Conservation (phyloP, 1,140 invertebrate species). For the Drosophila sp. region DNA sequence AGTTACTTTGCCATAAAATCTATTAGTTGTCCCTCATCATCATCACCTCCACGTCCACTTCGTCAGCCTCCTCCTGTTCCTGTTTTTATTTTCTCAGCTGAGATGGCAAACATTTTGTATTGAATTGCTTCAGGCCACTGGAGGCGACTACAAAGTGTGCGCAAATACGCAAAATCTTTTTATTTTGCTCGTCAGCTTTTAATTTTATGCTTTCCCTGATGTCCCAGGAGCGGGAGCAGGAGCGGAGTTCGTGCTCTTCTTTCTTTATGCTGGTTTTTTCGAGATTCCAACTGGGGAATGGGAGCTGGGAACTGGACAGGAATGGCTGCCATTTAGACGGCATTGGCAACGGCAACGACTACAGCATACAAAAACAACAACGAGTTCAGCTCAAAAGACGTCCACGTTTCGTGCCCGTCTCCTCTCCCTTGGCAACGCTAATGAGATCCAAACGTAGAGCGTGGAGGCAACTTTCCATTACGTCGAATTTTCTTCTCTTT, state of each 20-base stretch:
- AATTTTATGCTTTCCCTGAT: conserved; percentile 75
- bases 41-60: neutral
- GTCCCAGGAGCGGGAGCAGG: conserved; percentile 8
- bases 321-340: conserved; percentile 55
- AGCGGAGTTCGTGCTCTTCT: conserved; percentile 16
- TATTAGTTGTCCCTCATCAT: conserved; percentile 25
- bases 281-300: conserved; percentile 4
- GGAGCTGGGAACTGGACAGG: conserved; percentile 11
- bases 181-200: conserved; percentile 84
- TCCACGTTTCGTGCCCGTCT: conserved; percentile 18
- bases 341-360: conserved; percentile 9
- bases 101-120: conserved; percentile 44
- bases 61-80: conserved; percentile 6
- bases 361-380: conserved; percentile 13
- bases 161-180: conserved; percentile 81
- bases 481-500: conserved; percentile 58
- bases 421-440: conserved; percentile 60
- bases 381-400: conserved; percentile 38
- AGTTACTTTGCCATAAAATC: conserved; percentile 7
- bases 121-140: conserved; percentile 44
- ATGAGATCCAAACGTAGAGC: conserved; percentile 74
- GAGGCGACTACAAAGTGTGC: conserved; percentile 53
- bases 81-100: conserved; percentile 49
- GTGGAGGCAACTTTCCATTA: conserved; percentile 75
- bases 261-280: conserved; percentile 30